Percentiles rank a stretch among this genome's conserved stretches.
Evolutionary conservation across 2,797 vertebrate genomes (phyloP).

Genomic region (Delichon dasypus): DNA sequence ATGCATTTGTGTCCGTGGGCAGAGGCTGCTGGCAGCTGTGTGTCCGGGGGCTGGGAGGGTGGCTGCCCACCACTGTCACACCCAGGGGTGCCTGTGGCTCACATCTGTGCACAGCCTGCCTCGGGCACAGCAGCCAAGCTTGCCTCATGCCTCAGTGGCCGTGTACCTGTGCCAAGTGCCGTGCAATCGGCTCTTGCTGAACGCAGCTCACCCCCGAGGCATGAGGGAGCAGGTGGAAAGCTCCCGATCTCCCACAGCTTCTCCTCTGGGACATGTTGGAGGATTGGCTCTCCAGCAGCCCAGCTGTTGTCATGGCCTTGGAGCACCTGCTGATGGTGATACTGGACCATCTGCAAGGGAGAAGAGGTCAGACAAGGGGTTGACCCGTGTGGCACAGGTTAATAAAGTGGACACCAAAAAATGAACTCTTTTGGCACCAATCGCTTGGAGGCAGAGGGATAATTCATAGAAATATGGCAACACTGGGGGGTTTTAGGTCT

Average conservation of each 20-base stretch:
- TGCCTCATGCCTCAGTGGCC: not conserved
- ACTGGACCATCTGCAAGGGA: not conserved
- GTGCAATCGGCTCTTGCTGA: not conserved
- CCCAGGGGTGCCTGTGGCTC: not conserved
- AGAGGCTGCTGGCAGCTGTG: not conserved
- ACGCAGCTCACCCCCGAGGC: accelerated
- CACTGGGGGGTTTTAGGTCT: not conserved
- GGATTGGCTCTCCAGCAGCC: not conserved
- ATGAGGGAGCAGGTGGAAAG: not conserved
- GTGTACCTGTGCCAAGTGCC: not conserved
- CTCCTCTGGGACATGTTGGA: not conserved
- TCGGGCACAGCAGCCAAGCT: accelerated
- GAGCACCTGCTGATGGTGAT: not conserved
- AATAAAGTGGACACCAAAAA: not conserved
- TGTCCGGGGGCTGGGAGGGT: not conserved
- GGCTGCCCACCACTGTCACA: not conserved
- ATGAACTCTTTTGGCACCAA: accelerated
- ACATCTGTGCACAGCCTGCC: not conserved
- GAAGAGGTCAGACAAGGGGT: not conserved
- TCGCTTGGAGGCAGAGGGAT: not conserved
- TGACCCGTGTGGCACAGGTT: not conserved
- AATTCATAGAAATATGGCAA: not conserved
- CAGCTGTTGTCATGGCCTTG: not conserved
- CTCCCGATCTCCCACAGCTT: not conserved
- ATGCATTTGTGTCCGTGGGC: accelerated